Base-by-base conservation (phyloP, 1,140 invertebrate species). In the Sminthurinus signatus region DNA sequence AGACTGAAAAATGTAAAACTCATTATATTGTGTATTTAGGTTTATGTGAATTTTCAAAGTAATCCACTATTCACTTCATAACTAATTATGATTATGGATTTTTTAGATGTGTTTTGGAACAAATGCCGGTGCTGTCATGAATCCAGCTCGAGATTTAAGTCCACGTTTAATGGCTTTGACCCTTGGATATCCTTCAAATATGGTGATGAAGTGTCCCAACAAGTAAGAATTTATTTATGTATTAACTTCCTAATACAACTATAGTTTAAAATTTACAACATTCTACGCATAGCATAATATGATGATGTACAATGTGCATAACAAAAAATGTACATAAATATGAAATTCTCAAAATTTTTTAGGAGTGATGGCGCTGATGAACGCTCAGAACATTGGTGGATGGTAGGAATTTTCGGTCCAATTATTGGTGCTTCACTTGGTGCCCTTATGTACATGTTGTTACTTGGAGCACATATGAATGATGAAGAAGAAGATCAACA, bases 91-190 rank as follows among this genome's bases (percentile, higher is more conserved):
- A n/a, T n/a, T n/a, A n/a, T n/a, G n/a, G n/a, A n/a, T n/a, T n/a
- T n/a, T n/a, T n/a, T n/a, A n/a, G n/a, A n/a, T n/a, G 10, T 36
- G 43, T 23, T 52, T 51, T 43, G 56, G 39, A 19, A 17, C 48
- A 1, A 62, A 62, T 32, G 39, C 56, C 19, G 68, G 68, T n/a
- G 39, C 51, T 21, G 25, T 57, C 32, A 39, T 69, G 46, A 69
- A 69, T 48, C 68, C 68, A 19, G 68, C 68, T 17, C 61, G 68
- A 60, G 68, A 69, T 50, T 36, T 69, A 2, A 23, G 46, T 3
- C 63, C 68, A 25, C 44, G 64, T 39, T 21, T 69, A 12, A 46
- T 55, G 1, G 63, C 64, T 2, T 15, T 62, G 17, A 63, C 60
- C 5, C 4, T 66, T 12, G 68, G 68, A 12, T 66, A 44, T 17